Conservation (phyloP, 1,140 invertebrate species). For the Sarcophaga peregrina region DNA sequence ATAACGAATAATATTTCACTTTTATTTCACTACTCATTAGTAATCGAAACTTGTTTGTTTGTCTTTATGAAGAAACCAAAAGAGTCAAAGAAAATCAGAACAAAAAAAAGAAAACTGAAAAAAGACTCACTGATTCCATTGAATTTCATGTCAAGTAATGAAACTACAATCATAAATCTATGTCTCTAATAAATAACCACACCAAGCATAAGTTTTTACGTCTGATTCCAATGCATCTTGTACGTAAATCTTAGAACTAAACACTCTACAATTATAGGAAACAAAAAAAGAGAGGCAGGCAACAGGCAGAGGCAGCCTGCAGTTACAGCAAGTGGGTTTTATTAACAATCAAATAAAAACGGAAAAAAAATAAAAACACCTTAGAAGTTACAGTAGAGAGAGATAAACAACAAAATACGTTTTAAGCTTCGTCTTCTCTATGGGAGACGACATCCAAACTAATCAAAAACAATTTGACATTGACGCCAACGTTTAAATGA, state of each 20-base stretch:
- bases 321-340: neutral
- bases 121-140: conserved; percentile 17
- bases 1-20: neutral
- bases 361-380: neutral
- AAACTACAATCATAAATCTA: conserved; percentile 21
- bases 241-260: neutral
- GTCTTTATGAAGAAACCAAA: neutral
- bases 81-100: neutral
- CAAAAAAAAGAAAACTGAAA: neutral
- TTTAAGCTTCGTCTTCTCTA: neutral
- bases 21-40: conserved; percentile 25
- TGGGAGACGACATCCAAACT: neutral
- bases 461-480: conserved; percentile 25
- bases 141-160: conserved; percentile 22
- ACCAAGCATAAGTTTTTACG: too few species aligned
- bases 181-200: neutral
- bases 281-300: neutral
- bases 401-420: neutral
- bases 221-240: too few species aligned
- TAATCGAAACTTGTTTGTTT: conserved; percentile 5
- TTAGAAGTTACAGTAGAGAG: neutral
- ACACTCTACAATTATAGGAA: neutral
- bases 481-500: neutral
- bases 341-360: too few species aligned
- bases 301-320: neutral